Percentiles rank a stretch among this genome's conserved stretches.
These are phyloP conservation scores for Pseudeuparius sepicola DNA, from an alignment of 2,888 invertebrate species.

Conservation along the genomic window DNA sequence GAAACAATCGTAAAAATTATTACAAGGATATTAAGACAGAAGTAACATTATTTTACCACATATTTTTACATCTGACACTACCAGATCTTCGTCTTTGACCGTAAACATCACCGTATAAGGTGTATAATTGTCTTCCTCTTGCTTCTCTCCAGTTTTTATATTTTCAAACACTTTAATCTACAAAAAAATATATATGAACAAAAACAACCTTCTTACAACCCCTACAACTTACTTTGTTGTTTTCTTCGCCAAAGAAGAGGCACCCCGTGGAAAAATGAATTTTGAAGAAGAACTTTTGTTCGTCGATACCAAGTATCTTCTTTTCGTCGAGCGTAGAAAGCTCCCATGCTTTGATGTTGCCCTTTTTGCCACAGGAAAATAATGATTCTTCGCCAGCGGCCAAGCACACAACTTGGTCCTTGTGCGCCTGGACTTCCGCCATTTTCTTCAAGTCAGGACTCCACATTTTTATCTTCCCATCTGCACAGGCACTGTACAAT, in stretches of 20 bases:
- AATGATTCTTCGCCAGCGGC: constrained; percentile 44
- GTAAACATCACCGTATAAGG: constrained; percentile 52
- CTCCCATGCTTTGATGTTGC: constrained; percentile 50
- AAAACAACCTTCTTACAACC: too few relatives aligned
- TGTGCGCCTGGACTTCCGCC: constrained; percentile 46
- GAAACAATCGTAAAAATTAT: too few relatives aligned
- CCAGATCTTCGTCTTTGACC: constrained; percentile 51
- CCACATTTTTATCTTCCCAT: constrained; percentile 47
- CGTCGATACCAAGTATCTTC: constrained; percentile 24
- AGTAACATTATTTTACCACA: too few relatives aligned
- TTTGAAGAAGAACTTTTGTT: constrained; percentile 35
- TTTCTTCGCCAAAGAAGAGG: constrained; percentile 52
- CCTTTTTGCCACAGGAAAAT: constrained; percentile 56
- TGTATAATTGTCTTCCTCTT: too few relatives aligned
- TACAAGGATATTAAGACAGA: too few relatives aligned
- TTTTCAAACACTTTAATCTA: too few relatives aligned
- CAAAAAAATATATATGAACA: too few relatives aligned
- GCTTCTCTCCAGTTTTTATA: too few relatives aligned
- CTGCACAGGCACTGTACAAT: constrained; percentile 42
- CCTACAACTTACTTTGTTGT: constrained; percentile 51
- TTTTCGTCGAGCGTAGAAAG: constrained; percentile 37
- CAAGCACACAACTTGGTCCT: constrained; percentile 50
- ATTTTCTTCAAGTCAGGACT: constrained; percentile 37
- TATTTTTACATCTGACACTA: constrained; percentile 48
- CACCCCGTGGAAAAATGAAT: constrained; percentile 34